phyloP scores from a whole-genome alignment of 2,113 vertebrate genomes.

The Spizaetus ornatus region DNA sequence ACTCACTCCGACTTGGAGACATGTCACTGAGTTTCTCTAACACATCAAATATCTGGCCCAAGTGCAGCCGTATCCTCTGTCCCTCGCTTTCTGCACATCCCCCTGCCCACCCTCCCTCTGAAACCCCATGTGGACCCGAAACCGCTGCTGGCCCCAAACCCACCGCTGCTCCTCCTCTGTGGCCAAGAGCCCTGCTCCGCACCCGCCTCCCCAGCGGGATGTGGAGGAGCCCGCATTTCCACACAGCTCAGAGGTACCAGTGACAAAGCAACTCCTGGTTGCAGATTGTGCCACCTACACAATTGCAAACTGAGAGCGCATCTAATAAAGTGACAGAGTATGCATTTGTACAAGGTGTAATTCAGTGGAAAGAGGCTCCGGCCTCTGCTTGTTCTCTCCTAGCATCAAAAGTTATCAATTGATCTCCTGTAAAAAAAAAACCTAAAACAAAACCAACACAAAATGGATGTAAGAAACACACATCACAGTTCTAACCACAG shows the following conservation, averaged over 20 bases:
- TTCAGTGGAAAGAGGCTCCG: background rate
- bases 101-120: background rate
- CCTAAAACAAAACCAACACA: background rate
- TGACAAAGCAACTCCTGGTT: background rate
- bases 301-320: background rate
- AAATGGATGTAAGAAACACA: background rate
- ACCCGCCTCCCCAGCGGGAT: rapidly evolving
- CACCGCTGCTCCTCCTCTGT: background rate
- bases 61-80: background rate
- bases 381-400: background rate
- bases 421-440: background rate
- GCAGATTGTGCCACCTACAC: background rate
- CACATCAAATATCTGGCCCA: background rate
- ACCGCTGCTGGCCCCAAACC: background rate
- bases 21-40: background rate
- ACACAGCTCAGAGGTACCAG: background rate
- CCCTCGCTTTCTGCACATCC: background rate
- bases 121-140: background rate
- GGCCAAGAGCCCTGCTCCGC: rapidly evolving
- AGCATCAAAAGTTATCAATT: background rate
- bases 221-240: background rate
- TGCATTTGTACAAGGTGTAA: background rate
- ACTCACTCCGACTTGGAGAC: background rate
- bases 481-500: background rate
- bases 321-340: background rate